These are phyloP conservation scores for Drosophila chauvacae DNA, from an alignment of 1,140 invertebrate species.

Conservation along the genomic window DNA sequence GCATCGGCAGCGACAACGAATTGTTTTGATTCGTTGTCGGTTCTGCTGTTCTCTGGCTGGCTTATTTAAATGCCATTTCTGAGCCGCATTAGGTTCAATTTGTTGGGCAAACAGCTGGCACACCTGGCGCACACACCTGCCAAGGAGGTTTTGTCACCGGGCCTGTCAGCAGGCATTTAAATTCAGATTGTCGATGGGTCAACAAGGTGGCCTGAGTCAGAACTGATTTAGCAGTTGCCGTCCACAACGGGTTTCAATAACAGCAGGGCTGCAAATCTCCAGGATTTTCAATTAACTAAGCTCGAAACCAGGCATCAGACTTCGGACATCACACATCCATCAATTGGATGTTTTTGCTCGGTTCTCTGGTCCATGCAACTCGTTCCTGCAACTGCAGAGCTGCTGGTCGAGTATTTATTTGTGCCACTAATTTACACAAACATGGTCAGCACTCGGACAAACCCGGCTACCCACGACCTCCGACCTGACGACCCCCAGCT, in stretches of 20 bases:
- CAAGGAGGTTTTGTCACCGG: slow-evolving; percentile 2
- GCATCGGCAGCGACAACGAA: slow-evolving; percentile 34
- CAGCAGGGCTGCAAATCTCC: slow-evolving; percentile 33
- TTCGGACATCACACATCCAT: slow-evolving; percentile 37
- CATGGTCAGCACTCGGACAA: slow-evolving; percentile 38
- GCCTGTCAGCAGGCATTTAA: slow-evolving; percentile 44
- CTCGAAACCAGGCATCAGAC: not conserved
- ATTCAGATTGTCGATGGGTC: slow-evolving; percentile 49
- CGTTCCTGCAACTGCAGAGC: slow-evolving; percentile 36
- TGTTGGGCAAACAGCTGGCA: slow-evolving; percentile 69
- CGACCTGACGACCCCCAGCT: slow-evolving; percentile 36
- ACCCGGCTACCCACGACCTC: slow-evolving; percentile 6
- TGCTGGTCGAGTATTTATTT: slow-evolving; percentile 48
- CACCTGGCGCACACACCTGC: slow-evolving; percentile 29
- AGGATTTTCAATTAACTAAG: slow-evolving; percentile 50
- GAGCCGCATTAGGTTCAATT: slow-evolving; percentile 80
- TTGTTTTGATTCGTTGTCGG: slow-evolving; percentile 7
- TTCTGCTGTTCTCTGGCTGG: slow-evolving; percentile 15
- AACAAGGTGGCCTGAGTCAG: slow-evolving; percentile 32
- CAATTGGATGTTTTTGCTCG: slow-evolving; percentile 22
- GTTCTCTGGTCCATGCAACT: slow-evolving; percentile 2
- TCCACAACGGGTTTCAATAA: slow-evolving; percentile 10
- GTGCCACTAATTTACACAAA: slow-evolving; percentile 57
- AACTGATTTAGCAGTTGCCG: slow-evolving; percentile 9
- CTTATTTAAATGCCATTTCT: slow-evolving; percentile 64